phyloP scores from a whole-genome alignment of 2,888 invertebrate genomes.

The Drosophila meridiana region DNA sequence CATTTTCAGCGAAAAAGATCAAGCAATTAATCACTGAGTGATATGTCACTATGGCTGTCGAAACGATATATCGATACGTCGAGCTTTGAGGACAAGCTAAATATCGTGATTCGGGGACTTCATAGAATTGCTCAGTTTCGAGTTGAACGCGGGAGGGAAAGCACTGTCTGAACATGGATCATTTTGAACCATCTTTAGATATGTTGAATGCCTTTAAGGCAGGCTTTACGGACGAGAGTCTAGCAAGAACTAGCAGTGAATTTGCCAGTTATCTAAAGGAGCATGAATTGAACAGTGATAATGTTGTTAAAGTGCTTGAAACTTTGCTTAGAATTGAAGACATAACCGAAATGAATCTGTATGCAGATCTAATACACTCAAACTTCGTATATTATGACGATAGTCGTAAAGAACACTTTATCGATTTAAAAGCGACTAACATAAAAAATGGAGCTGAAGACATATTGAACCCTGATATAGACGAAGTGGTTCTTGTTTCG shows the following conservation, averaged over 20 bases:
- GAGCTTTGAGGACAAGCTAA: neutral
- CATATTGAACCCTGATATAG: neutral
- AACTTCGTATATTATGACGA: neutral
- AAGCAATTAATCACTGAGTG: neutral
- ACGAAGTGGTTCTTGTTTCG: constrained; percentile 12
- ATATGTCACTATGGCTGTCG: neutral
- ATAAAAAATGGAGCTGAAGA: neutral
- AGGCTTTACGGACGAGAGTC: neutral
- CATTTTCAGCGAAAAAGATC: neutral
- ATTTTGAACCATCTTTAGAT: neutral
- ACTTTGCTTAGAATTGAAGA: constrained; percentile 15
- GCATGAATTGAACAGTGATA: neutral
- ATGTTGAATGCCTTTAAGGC: neutral
- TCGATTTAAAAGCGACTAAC: neutral
- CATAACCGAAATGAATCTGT: neutral
- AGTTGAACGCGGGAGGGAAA: neutral
- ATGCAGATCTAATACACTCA: neutral
- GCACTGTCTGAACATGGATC: neutral
- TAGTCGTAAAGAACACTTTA: too few relatives aligned
- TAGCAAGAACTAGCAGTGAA: neutral
- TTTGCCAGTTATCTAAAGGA: constrained; percentile 5
- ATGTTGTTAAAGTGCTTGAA: neutral
- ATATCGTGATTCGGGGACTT: neutral
- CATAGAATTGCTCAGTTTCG: neutral
- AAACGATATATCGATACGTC: neutral